Evolutionary conservation across 2,888 invertebrate genomes (phyloP), one percentile per base, ranked within the genome.

Genomic region (Celastrina argiolus): DNA sequence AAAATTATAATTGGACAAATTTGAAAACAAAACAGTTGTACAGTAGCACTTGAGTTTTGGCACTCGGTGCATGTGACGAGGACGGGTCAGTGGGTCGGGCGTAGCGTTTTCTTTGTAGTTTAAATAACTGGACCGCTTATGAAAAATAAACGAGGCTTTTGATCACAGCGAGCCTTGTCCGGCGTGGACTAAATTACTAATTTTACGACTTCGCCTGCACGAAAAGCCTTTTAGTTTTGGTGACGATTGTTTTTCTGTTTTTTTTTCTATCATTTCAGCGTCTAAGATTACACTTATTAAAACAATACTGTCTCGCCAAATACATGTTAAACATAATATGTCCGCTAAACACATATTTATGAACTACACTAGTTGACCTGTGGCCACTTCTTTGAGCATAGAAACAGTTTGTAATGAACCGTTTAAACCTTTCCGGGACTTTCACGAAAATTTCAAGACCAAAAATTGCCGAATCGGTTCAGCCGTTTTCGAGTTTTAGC

Each of bases 101-200:
- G 59, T 26, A 22, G 26, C 26, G 51, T 51, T 36, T 59, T 36
- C 59, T 59, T 59, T 59, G 59, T 59, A 59, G 34, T 59, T 59
- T 59, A 59, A 59, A 59, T 59, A 59, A 34, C 59, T 59, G 59
- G 59, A 59, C 59, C 59, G 59, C 59, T 59, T 36, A 59, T 59
- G 59, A 59, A 59, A 59, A 34, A 59, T 59, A 59, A 59, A 59
- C 59, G 36, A 59, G 59, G 31, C 58, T 31, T 58, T 58, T 58
- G 28, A 58, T 58, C 31, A 58, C 31, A 58, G 58, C 58, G 28
- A n/a, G 31, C 28, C 58, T 31, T 28, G 31, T 31, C 31, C n/a
- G 31, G 31, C 58, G n/a, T 58, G 58, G 58, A n/a, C 16, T 58
- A 58, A 58, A 58, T 58, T 58, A 58, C 31, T 31, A 31, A 31